phyloP scores from a whole-genome alignment of 1,140 invertebrate genomes.

The Platyscapa corneri region DNA sequence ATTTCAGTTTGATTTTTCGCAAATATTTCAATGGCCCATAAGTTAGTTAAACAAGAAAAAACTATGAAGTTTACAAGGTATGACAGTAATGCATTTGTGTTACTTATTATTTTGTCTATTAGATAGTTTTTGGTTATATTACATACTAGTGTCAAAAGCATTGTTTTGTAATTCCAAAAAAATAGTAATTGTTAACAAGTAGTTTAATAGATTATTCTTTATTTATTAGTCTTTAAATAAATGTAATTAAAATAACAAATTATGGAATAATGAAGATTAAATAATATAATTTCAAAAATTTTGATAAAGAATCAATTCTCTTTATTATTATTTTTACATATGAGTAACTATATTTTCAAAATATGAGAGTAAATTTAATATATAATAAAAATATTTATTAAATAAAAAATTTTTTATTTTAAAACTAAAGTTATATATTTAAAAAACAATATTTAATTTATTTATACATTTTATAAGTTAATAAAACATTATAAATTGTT shows the following conservation, averaged over 20 bases:
- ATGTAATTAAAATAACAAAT: not conserved
- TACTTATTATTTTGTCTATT: conserved; percentile 15
- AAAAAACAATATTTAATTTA: no score
- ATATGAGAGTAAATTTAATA: no score
- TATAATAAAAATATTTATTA: no score
- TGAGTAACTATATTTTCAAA: no score
- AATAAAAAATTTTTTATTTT: no score
- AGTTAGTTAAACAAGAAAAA: conserved; percentile 38
- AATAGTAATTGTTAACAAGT: conserved; percentile 27
- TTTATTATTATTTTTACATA: not conserved
- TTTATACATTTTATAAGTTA: no score
- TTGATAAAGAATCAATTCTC: not conserved
- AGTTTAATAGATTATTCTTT: not conserved
- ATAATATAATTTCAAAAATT: not conserved
- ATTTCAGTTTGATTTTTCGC: conserved; percentile 33
- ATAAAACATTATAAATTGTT: no score
- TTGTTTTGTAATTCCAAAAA: conserved; percentile 30
- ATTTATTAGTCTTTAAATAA: not conserved
- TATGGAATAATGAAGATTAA: not conserved
- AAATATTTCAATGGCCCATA: conserved; percentile 7
- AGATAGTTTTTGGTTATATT: conserved; percentile 33
- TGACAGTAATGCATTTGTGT: conserved; percentile 35
- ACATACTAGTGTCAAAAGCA: not conserved
- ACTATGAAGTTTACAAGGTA: conserved; percentile 47
- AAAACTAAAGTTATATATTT: no score